These are phyloP conservation scores for Silvanus unidentatus DNA, from an alignment of 2,888 invertebrate species.

Conservation along the genomic window DNA sequence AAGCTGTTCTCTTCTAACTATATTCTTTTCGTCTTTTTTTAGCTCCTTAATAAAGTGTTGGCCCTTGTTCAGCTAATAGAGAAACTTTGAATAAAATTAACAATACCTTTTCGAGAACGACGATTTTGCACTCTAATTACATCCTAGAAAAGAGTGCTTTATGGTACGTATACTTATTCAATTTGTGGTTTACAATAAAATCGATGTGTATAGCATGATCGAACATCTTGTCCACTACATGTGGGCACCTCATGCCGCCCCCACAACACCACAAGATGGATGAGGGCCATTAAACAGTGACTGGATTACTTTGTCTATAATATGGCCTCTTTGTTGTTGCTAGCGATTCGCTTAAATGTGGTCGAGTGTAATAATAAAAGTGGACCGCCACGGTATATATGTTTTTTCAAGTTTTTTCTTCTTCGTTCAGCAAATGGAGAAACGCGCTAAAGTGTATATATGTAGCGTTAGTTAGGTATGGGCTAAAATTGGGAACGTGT, in stretches of 20 bases:
- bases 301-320: constrained; percentile 22
- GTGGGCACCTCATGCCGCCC: constrained; percentile 21
- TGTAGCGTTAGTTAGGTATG: no score
- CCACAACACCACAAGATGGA: constrained; percentile 28
- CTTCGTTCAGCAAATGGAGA: constrained; percentile 21
- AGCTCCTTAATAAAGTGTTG: background rate
- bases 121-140: no score
- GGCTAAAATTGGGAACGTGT: constrained; percentile 39
- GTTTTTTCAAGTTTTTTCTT: constrained; percentile 8
- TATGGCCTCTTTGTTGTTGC: background rate
- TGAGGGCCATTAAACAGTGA: constrained; percentile 32
- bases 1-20: background rate
- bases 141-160: no score
- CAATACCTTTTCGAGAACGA: no score
- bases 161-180: no score
- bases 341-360: background rate
- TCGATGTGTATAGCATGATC: no score
- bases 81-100: no score
- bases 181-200: no score
- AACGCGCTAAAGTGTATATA: constrained; percentile 29
- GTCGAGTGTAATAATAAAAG: no score
- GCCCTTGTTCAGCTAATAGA: no score
- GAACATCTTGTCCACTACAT: constrained; percentile 27
- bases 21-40: background rate
- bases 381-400: no score